Percentiles rank a stretch among this genome's conserved stretches.
Evolutionary conservation across 2,113 vertebrate species (phyloP).

Genomic region (Laterallus jamaicensis): DNA sequence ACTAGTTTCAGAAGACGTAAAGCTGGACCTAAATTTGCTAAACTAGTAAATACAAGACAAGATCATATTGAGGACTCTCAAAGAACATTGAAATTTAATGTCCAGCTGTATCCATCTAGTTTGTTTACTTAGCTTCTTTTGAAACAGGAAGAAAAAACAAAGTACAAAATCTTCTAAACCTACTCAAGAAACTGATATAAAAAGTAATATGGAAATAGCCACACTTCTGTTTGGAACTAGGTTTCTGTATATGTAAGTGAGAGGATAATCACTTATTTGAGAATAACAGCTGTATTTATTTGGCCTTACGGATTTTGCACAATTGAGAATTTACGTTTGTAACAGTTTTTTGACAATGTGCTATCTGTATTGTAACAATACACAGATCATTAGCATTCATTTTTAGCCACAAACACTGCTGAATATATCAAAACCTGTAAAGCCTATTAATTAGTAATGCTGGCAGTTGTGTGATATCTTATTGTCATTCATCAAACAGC

Average conservation of each 20-base stretch:
- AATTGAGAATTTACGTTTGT: slow-evolving; percentile 21
- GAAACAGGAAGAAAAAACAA: neutral
- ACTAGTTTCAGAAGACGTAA: neutral
- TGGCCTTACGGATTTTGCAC: neutral
- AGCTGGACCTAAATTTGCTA: neutral
- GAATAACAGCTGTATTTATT: slow-evolving; percentile 4
- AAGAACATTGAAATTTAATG: neutral
- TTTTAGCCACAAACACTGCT: slow-evolving; percentile 57
- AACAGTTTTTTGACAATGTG: slow-evolving; percentile 49
- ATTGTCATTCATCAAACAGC: slow-evolving; percentile 59
- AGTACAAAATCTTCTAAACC: neutral
- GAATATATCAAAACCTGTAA: slow-evolving; percentile 51
- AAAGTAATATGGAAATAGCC: neutral
- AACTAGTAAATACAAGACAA: neutral
- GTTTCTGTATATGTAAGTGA: neutral
- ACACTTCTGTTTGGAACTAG: neutral
- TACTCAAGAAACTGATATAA: neutral
- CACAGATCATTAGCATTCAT: slow-evolving; percentile 22
- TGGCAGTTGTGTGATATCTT: slow-evolving; percentile 28
- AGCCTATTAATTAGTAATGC: slow-evolving; percentile 60
- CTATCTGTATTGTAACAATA: slow-evolving; percentile 29
- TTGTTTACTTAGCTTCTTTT: neutral
- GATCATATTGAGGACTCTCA: neutral
- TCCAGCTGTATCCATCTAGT: neutral
- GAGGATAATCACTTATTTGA: neutral